Base-by-base conservation (phyloP, 2,888 invertebrate species). In the Stomorhina lunata region DNA sequence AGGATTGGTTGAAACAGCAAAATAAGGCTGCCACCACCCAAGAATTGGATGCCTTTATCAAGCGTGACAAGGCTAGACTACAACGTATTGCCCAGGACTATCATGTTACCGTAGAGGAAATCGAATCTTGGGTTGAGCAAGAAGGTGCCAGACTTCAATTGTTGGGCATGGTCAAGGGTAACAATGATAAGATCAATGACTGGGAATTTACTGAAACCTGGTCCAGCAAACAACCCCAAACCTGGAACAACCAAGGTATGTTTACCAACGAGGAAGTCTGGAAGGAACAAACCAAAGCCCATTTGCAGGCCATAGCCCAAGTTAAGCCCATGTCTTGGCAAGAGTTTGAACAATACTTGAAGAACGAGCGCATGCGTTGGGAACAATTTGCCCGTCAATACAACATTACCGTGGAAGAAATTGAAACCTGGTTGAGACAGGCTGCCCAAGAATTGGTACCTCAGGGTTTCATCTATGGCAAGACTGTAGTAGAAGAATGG, bases 101-200 rank as follows among this genome's bases (percentile, higher is more conserved):
- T 53, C 89, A 90, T 12, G 82, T 90, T 3, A 88, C 89, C 0
- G 86, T 89, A 1, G 89, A 89, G 34, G 90, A 90, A 76, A 87
- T 90, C 9, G 89, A 90, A 66, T 85, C 88, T 32, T 90, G 90
- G 90, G 87, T 90, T 22, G 86, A 87, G 32, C 86, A 88, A 48
- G 90, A 90, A 75, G 87, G 88, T 0, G 88, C 88, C 0, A 84
- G 89, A 0, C 80, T 90, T 17, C 86, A 88, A 1, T 75, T 88
- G 0, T 86, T 89, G 6, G 88, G 89, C 0, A 81, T 86, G 1
- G 86, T 90, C 9, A 85, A 85, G 4, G 86, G 88, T 9, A 87
- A 88, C 0, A 85, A 86, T 37, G 81, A 85, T 6, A 80, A 66
- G 53, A 79, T 43, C 40, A 53, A 27, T 22, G 57, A 68, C 29